Conservation (phyloP, 2,888 invertebrate genomes). For the Timandra comae region DNA sequence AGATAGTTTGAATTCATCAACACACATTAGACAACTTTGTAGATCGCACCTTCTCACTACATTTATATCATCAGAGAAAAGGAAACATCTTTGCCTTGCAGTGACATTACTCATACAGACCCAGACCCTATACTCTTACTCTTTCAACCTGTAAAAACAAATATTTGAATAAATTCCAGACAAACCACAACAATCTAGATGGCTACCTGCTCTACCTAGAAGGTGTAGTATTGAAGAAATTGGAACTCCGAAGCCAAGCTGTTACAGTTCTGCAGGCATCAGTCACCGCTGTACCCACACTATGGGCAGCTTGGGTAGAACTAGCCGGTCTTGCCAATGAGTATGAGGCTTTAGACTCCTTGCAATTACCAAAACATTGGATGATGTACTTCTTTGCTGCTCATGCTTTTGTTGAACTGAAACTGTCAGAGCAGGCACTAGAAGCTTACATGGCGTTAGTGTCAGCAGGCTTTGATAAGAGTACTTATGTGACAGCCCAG, state of each 20-base stretch:
- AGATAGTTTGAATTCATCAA: no score
- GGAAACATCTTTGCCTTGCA: no score
- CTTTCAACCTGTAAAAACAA: no score
- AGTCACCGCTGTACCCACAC: conserved; percentile 85
- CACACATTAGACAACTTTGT: no score
- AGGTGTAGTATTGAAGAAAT: conserved; percentile 91
- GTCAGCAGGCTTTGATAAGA: conserved; percentile 88
- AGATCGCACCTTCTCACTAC: no score
- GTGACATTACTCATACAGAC: no score
- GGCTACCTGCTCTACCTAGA: conserved; percentile 92
- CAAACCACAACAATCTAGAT: conserved; percentile 83
- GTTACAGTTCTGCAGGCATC: conserved; percentile 87
- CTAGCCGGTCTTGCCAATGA: conserved; percentile 90
- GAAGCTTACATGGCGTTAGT: conserved; percentile 87
- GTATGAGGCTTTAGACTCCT: conserved; percentile 82
- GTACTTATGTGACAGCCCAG: conserved; percentile 93
- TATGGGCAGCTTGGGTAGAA: conserved; percentile 98
- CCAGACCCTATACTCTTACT: no score
- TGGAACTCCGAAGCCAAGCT: conserved; percentile 87
- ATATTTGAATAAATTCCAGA: conserved; percentile 33
- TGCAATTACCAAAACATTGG: conserved; percentile 91
- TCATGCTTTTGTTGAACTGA: conserved; percentile 92
- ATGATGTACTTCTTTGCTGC: conserved; percentile 95
- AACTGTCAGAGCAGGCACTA: conserved; percentile 92
- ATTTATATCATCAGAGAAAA: no score